phyloP scores from a whole-genome alignment of 92 coral and sea anemone species.

The Zoanthus sansibaricus region DNA sequence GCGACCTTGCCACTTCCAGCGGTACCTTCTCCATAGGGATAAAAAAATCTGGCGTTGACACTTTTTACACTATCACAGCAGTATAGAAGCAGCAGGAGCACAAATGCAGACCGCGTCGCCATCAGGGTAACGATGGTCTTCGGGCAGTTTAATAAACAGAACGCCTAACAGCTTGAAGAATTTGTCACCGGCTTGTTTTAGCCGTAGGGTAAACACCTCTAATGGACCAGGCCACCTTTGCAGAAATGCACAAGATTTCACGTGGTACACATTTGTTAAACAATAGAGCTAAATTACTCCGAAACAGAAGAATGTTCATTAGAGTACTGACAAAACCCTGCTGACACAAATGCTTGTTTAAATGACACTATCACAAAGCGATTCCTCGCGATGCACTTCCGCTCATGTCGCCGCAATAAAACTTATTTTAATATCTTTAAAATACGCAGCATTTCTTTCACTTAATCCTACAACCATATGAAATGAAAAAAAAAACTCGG shows the following conservation, averaged over 20 bases:
- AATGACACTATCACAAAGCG: constrained; percentile 46
- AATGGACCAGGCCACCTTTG: constrained; percentile 9
- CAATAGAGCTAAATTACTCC: constrained; percentile 45
- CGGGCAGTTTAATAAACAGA: not conserved
- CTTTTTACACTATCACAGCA: constrained; percentile 46
- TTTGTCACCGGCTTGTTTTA: not conserved
- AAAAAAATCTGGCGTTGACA: constrained; percentile 66
- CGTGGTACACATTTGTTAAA: constrained; percentile 45
- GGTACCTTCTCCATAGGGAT: constrained; percentile 68
- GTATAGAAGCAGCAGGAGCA: constrained; percentile 45
- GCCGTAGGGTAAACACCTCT: constrained; percentile 9
- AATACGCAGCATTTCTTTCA: constrained; percentile 18
- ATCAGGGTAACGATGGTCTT: constrained; percentile 2
- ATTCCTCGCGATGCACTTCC: constrained; percentile 34
- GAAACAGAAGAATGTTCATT: constrained; percentile 52
- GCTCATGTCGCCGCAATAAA: constrained; percentile 32
- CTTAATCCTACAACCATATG: not conserved
- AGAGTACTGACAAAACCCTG: constrained; percentile 34
- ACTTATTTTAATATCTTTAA: constrained; percentile 24
- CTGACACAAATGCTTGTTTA: constrained; percentile 46
- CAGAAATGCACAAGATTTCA: constrained; percentile 41
- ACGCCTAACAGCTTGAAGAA: constrained; percentile 5
- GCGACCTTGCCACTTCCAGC: constrained; percentile 6
- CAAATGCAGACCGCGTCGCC: constrained; percentile 27
- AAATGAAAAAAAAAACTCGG: not conserved